Base-by-base conservation (phyloP, 2,113 vertebrate species). In the Gambusia holbrooki region DNA sequence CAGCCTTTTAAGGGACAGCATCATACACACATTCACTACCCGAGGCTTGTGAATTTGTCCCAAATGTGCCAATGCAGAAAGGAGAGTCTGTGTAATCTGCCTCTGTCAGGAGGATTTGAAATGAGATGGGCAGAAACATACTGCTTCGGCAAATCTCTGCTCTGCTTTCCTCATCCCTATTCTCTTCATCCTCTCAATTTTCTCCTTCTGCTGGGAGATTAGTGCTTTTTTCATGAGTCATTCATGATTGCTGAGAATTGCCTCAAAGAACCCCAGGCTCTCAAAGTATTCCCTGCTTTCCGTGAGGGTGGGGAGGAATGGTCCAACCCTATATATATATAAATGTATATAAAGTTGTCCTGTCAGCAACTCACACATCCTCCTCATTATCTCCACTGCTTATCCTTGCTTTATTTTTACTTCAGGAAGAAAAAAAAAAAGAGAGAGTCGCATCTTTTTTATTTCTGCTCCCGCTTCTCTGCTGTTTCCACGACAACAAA, bases 401-500 rank as follows among this genome's bases (percentile, higher is more conserved):
- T 67, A 13, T 48, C 15, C 45, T 48, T 48, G 14, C 45, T 48
- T 73, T 75, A 63, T 62, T 2, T 17, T 64, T 72, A 2, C 29
- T 78, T 81, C 69, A 66, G 74, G 42, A n/a, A 9, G 28, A 32
- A 33, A 58, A 19, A 71, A 63, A 40, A 40, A 40, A 69, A 78
- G 80, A 79, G 29, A 71, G 27, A 85, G 62, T 87, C 75, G 6
- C 77, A 86, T 71, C 80, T 83, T 71, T 89, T 89, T 79, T 77
- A 72, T 88, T 80, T 84, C 76, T 75, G 71, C 76, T 74, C 71
- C 60, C 1, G 66, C 83, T 84, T 86, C 76, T 88, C 89, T 88
- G 86, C 92, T 89, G 93, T 94, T 93, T 93, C 93, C 91, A 93
- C 82, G 92, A 93, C 93, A 91, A 94, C 93, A 92, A 89, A 80